A percentile compares a stretch with the other conserved stretches of the same genome.
phyloP scores from a whole-genome alignment of 2,888 invertebrate genomes.

The Hypercompe scribonia region DNA sequence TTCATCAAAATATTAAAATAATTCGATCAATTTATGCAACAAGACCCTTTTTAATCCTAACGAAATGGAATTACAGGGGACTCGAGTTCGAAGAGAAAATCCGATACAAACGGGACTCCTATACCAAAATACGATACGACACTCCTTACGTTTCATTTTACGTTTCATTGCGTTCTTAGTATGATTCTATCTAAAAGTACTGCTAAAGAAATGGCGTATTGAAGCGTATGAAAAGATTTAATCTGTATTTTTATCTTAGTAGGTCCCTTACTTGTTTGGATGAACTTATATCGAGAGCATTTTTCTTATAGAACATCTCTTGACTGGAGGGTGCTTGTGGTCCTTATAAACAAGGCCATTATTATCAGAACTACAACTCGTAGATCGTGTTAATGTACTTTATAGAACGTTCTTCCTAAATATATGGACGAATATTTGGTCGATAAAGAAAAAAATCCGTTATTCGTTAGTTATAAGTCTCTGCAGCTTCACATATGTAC shows the following conservation, averaged over 20 bases:
- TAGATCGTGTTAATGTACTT: constrained; percentile 76
- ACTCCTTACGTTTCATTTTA: constrained; percentile 32
- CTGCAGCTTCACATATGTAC: neutral
- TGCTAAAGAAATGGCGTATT: constrained; percentile 36
- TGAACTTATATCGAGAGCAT: constrained; percentile 52
- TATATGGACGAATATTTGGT: constrained; percentile 53
- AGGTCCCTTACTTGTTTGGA: constrained; percentile 38
- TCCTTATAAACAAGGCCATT: constrained; percentile 79
- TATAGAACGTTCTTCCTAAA: constrained; percentile 64
- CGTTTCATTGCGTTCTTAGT: constrained; percentile 43
- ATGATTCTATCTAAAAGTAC: constrained; percentile 24
- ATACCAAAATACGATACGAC: constrained; percentile 37
- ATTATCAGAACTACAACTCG: constrained; percentile 77
- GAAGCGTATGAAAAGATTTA: constrained; percentile 29
- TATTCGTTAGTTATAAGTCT: constrained; percentile 13
- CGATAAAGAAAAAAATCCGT: constrained; percentile 22
- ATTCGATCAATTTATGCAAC: constrained; percentile 70
- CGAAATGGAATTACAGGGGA: constrained; percentile 69
- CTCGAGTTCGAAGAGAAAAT: constrained; percentile 65
- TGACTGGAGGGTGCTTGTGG: constrained; percentile 62
- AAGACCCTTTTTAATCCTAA: constrained; percentile 73
- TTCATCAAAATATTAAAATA: constrained; percentile 62
- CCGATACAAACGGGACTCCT: constrained; percentile 48
- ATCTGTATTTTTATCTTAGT: constrained; percentile 23
- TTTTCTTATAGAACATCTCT: constrained; percentile 57